Base-by-base conservation (phyloP, 2,113 vertebrate species). In the Tamias sibiricus region DNA sequence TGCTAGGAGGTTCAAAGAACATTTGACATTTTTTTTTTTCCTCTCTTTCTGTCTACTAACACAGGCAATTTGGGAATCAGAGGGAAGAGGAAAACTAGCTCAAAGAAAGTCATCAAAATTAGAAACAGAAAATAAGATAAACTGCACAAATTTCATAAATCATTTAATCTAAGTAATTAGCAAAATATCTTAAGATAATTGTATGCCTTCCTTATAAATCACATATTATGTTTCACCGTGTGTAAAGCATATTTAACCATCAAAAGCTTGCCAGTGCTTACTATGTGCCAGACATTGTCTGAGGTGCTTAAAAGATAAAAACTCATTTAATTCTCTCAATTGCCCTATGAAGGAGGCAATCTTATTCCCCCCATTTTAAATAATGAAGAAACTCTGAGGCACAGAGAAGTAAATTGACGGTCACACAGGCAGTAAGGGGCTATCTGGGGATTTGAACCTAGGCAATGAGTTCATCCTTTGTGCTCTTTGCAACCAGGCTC, bases 71-170 rank as follows among this genome's bases (percentile, higher is more conserved):
- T 59, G 19, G 69, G 87, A 64, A 93, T 35, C 10, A 95, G 28
- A 81, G 26, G 2, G 12, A n/a, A 20, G 16, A 3, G 35, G 44
- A 64, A 91, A 81, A 95, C 1, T 35, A 17, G 72, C 52, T 94
- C 22, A 26, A 52, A 90, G 71, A 92, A 93, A 93, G 54, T 89
- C 82, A 84, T 71, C 52, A 72, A 76, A 91, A 92, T 66, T 87
- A 88, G 66, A 84, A 75, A 81, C 54, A 85, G 86, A 93, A 88
- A 88, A 57, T 40, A 93, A 84, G 35, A 26, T 71, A 77, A 93
- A 86, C 74, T 37, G 91, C 35, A 83, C 79, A 86, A 86, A 94
- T 42, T 47, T 68, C 82, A 86, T 30, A 89, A 95, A 88, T 82
- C 72, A 32, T 59, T 94, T 88, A 44, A 71, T 90, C 66, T n/a